Evolutionary conservation across 2,888 invertebrate genomes (phyloP), one percentile per base, ranked within the genome.

Genomic region (Flabesymbios commensalis): DNA sequence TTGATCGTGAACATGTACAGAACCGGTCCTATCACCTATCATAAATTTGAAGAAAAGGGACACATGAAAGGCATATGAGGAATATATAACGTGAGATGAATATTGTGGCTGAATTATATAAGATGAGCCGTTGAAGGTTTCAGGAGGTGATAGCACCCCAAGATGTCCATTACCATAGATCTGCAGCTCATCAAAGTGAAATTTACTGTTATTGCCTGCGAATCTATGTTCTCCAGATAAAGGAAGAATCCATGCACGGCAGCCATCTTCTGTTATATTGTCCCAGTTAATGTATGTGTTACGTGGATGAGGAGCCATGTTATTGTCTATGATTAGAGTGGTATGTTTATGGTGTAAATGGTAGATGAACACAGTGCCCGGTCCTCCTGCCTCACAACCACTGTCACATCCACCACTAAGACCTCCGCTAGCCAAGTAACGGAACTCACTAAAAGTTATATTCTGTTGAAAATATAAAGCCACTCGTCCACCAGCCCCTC

Each of bases 21-120:
- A 61, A 1, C 75, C 75, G 10, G 71, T 74, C 19, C 75, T 59
- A 56, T 76, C 75, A 10, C 75, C 75, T 32, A 76, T 76, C 75
- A 75, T 76, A 64, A 73, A 74, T 51, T 71, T 74, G 62, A 75
- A 75, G 65, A 73, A 73, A 28, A 75, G 53, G 1, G 70, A 69
- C 14, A 75, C 68, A 56, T 71, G 67, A 45, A 64, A 69, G 26
- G 33, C 33, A 19, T 5, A n/a, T 17, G 19, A 22, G 3, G 10
- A 17, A n/a, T 5, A n/a, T 7, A 36, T 10, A 19, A 47, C 47
- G 4, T 32, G 22, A 19, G 19, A 17, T 22, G 42, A 19, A 14
- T 26, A 39, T 36, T 58, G 48, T 3, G 58, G 58, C 2, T 43
- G 39, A n/a, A 49, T 52, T 2, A 67, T 57, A 55, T 65, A 64